Percentiles rank a stretch among this genome's conserved stretches.
These are phyloP conservation scores for Oryzias melastigma DNA, from an alignment of 2,113 vertebrate species.

Conservation along the genomic window DNA sequence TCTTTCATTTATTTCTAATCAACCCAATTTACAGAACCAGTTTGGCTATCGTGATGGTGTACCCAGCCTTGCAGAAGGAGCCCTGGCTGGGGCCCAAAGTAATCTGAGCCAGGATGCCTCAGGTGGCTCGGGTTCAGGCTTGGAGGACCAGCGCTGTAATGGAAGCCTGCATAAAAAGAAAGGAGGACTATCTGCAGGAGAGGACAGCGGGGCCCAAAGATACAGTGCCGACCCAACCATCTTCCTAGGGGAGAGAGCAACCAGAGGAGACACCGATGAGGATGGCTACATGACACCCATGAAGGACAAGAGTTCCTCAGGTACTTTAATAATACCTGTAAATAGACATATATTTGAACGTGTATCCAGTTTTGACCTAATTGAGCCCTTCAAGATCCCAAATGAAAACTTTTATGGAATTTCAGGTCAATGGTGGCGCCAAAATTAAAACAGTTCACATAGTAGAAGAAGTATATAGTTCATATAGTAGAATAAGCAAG, in stretches of 20 bases:
- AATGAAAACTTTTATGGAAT: too few relatives aligned
- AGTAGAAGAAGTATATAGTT: too few relatives aligned
- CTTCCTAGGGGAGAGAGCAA: constrained; percentile 82
- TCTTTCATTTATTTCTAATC: background rate
- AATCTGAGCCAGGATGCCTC: constrained; percentile 77
- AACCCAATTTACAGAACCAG: constrained; percentile 81
- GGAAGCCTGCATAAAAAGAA: constrained; percentile 87
- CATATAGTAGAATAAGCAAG: too few relatives aligned
- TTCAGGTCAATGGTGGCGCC: too few relatives aligned
- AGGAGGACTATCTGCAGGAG: constrained; percentile 67
- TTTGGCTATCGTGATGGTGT: constrained; percentile 88
- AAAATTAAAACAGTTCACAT: too few relatives aligned
- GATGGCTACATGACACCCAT: constrained; percentile 94
- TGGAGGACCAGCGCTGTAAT: constrained; percentile 88
- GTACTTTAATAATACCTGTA: constrained; percentile 64
- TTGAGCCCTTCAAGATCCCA: too few relatives aligned
- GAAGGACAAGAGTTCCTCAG: constrained; percentile 91
- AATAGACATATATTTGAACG: background rate
- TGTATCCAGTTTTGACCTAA: too few relatives aligned
- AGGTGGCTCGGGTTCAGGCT: constrained; percentile 69
- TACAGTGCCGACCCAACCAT: constrained; percentile 95
- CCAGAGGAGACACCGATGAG: constrained; percentile 84
- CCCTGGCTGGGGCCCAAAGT: constrained; percentile 62
- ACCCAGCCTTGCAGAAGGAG: constrained; percentile 70
- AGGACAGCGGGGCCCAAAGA: constrained; percentile 88